Evolutionary conservation across 2,797 vertebrate species (phyloP).

Genomic region (Botia almorhae): DNA sequence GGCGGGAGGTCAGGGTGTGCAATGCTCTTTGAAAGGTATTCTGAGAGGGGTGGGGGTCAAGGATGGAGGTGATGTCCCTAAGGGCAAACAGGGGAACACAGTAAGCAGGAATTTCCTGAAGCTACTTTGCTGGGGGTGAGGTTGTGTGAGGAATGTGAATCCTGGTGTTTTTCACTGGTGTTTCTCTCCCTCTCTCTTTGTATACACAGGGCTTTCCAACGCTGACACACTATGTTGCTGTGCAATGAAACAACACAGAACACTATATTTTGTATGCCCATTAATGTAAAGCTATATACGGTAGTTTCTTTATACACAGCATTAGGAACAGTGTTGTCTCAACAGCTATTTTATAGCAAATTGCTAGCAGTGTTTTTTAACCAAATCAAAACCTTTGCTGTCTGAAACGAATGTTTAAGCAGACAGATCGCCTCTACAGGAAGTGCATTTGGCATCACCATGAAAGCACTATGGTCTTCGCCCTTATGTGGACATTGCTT

Average conservation of each 20-base stretch:
- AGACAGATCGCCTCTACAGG: slow-evolving; percentile 30
- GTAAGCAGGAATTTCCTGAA: slow-evolving; percentile 67
- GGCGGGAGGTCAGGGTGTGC: slow-evolving; percentile 79
- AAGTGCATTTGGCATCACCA: slow-evolving; percentile 62
- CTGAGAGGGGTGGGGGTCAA: slow-evolving; percentile 68
- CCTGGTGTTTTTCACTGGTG: not conserved
- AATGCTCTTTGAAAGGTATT: slow-evolving; percentile 76
- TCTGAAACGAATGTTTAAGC: not conserved
- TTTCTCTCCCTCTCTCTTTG: slow-evolving; percentile 1
- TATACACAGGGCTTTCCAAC: not conserved
- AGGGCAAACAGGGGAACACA: slow-evolving; percentile 68
- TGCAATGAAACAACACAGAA: slow-evolving; percentile 10
- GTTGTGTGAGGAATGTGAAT: slow-evolving; percentile 40
- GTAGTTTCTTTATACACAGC: not conserved
- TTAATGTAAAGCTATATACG: slow-evolving; percentile 26
- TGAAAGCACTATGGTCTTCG: slow-evolving; percentile 77
- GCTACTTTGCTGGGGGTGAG: slow-evolving; percentile 48
- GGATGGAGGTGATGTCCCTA: slow-evolving; percentile 70
- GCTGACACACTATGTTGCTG: not conserved
- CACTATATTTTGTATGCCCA: not conserved
- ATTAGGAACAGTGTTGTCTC: slow-evolving; percentile 4
- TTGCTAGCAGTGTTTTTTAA: not conserved
- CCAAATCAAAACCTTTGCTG: not conserved
- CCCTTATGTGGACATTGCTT: slow-evolving; percentile 71
- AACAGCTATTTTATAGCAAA: slow-evolving; percentile 20